Conservation (phyloP, 1,140 invertebrate species). For the Trichogramma pretiosum region DNA sequence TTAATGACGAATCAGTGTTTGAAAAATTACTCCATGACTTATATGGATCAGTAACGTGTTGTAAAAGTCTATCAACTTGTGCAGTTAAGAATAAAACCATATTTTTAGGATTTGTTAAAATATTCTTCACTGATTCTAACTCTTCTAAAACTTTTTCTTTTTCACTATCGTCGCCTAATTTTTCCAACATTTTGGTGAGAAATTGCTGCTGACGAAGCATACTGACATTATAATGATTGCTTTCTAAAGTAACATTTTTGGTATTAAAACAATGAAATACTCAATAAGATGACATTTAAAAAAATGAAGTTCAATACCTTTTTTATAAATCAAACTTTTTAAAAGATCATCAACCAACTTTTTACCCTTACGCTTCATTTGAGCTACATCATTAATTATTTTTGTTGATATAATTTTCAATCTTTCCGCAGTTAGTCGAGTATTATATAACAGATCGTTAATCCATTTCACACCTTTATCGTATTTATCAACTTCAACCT, state of each 20-base stretch:
- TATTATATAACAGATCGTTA: constrained; percentile 63
- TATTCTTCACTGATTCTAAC: constrained; percentile 53
- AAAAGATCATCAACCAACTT: constrained; percentile 53
- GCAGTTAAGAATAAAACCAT: constrained; percentile 63
- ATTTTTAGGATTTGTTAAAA: constrained; percentile 52
- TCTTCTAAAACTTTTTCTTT: constrained; percentile 50
- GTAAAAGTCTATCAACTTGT: constrained; percentile 54
- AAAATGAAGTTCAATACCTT: constrained; percentile 41
- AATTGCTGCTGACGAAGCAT: constrained; percentile 71
- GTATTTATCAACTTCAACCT: constrained; percentile 72
- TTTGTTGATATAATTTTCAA: constrained; percentile 68
- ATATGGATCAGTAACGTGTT: constrained; percentile 41
- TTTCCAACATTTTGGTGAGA: constrained; percentile 55
- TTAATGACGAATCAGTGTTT: constrained; percentile 23
- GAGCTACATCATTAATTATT: constrained; percentile 66
- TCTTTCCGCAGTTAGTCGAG: constrained; percentile 62
- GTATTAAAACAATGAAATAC: too few relatives aligned
- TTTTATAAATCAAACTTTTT: constrained; percentile 52
- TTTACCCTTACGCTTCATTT: constrained; percentile 57
- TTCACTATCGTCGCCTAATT: constrained; percentile 48
- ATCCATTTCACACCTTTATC: constrained; percentile 66
- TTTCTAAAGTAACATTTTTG: constrained; percentile 58
- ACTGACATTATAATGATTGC: constrained; percentile 60
- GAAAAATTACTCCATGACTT: constrained; percentile 49
- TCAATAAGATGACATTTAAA: too few relatives aligned